Evolutionary conservation across 2,888 invertebrate genomes (phyloP), one percentile per base, ranked within the genome.

Genomic region (Caprella mutica): DNA sequence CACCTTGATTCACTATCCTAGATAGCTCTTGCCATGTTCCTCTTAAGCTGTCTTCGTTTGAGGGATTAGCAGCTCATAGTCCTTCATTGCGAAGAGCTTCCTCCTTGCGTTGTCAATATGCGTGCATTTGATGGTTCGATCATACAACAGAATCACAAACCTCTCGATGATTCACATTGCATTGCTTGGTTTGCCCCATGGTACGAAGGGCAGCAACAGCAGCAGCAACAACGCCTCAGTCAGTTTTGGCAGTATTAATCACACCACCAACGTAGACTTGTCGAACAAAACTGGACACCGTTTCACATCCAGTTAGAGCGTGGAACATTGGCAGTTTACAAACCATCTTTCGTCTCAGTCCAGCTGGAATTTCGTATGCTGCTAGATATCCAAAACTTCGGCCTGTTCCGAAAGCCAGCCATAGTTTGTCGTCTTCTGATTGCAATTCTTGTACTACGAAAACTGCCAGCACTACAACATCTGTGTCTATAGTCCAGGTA

Each of bases 291-390:
- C 21, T 42, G n/a, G 55, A 59, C 19, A 55, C 50, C 24, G 55
- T 61, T 44, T 59, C 61, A 42, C 58, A 59, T 17, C 55, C 58
- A 17, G 58, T 61, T 35, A 61, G 33, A 30, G 58, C 58, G 19
- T 56, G 62, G 30, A 59, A 62, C 50, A 59, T 42, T 26, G 59
- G 53, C 5, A 56, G 56, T 33, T 56, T 55, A 17, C 23, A n/a
- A 19, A 52, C 24, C 52, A 9, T 33, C 8, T 33, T 14, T 33
- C 14, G 33, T 33, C 33, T 14, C 33, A 33, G 33, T 33, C 33
- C 33, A 33, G 33, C 33, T 33, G 33, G 9, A 9, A 33, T 33
- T 33, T 33, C n/a, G n/a, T n/a, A n/a, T n/a, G n/a, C n/a, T n/a
- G n/a, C n/a, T n/a, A n/a, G n/a, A n/a, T n/a, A n/a, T 33, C 33